Conservation (phyloP, 2,797 vertebrate species). For the Sebastes cheni region DNA sequence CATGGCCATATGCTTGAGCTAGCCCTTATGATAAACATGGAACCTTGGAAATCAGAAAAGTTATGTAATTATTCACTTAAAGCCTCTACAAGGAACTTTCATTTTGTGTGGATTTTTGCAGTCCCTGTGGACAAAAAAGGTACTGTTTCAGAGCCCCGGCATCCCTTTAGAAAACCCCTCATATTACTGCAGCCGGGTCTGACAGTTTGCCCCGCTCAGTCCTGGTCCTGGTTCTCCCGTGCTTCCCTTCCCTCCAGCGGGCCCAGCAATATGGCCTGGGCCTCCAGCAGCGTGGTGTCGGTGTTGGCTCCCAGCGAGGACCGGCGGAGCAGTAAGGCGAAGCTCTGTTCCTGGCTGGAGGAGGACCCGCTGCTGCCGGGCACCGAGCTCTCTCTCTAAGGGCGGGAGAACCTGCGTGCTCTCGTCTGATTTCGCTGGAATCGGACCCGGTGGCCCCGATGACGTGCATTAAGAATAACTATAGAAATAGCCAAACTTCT, state of each 20-base stretch:
- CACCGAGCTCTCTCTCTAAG: background rate
- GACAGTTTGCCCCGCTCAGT: background rate
- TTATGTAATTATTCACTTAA: background rate
- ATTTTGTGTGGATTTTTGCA: background rate
- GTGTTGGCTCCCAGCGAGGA: too few species aligned
- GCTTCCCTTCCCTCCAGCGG: background rate
- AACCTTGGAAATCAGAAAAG: background rate
- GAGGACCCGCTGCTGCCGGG: too few species aligned
- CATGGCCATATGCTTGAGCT: background rate
- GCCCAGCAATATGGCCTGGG: too few species aligned
- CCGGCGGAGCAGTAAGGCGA: too few species aligned
- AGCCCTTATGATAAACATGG: background rate
- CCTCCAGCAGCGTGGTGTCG: too few species aligned
- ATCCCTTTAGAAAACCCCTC: background rate
- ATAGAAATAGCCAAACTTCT: too few species aligned
- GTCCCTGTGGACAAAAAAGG: background rate
- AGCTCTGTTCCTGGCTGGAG: too few species aligned
- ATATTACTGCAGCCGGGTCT: background rate
- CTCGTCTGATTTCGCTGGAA: too few species aligned
- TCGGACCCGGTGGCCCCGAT: too few species aligned
- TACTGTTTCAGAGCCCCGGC: background rate
- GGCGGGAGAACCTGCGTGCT: too few species aligned
- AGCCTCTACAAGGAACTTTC: background rate
- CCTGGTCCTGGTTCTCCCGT: too few species aligned
- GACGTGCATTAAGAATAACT: too few species aligned